phyloP scores from a whole-genome alignment of 2,888 invertebrate species.

The Cryptocheilus praepositus region DNA sequence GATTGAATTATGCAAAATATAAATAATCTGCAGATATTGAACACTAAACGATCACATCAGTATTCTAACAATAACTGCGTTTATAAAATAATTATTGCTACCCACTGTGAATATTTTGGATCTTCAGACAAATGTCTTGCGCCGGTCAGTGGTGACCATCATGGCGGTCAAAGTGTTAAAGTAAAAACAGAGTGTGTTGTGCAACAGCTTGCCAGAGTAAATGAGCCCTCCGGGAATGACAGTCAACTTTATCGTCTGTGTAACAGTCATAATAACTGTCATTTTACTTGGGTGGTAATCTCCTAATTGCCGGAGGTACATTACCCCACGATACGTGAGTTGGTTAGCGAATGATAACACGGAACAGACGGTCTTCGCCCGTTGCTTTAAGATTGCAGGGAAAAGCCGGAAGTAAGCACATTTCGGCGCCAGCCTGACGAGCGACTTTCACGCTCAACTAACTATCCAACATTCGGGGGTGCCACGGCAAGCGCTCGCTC shows the following conservation, averaged over 20 bases:
- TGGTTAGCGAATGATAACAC: background rate
- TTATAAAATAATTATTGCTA: no score
- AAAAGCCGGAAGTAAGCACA: conserved; percentile 53
- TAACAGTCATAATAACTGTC: conserved; percentile 54
- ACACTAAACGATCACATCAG: no score
- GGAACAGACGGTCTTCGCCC: conserved; percentile 2
- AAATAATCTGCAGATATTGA: no score
- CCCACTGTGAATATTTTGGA: no score
- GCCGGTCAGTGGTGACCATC: no score
- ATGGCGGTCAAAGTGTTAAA: no score
- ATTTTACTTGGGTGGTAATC: conserved; percentile 60
- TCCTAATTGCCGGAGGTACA: conserved; percentile 49
- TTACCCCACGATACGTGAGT: no score
- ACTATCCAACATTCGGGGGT: conserved; percentile 39
- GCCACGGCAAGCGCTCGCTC: conserved; percentile 45
- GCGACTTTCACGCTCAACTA: conserved; percentile 50
- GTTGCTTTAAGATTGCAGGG: conserved; percentile 4
- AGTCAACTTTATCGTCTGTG: conserved; percentile 45
- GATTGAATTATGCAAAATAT: no score
- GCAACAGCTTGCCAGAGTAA: conserved; percentile 56
- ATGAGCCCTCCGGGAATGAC: conserved; percentile 17
- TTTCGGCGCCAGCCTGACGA: conserved; percentile 46
- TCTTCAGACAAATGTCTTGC: no score
- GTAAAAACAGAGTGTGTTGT: conserved; percentile 8
- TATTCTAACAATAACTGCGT: no score